phyloP scores from a whole-genome alignment of 2,797 vertebrate genomes.

The Erethizon dorsatum region DNA sequence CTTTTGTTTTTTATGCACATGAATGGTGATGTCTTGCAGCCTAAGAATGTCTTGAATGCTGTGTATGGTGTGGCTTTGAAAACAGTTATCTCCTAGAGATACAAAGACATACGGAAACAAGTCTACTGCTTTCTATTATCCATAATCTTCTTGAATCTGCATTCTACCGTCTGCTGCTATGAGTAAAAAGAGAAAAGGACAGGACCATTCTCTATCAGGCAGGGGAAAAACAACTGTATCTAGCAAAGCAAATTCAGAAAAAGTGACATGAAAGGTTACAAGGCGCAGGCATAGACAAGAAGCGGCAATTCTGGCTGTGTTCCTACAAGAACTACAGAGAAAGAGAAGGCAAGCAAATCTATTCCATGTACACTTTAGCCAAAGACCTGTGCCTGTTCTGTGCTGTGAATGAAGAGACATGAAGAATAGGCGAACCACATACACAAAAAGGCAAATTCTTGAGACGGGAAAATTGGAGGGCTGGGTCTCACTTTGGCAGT shows the following conservation, averaged over 20 bases:
- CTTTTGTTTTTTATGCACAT: background rate
- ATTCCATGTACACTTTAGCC: too few relatives aligned
- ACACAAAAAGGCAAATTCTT: background rate
- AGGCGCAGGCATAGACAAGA: slow-evolving; percentile 5
- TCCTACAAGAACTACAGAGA: background rate
- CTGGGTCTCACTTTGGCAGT: background rate
- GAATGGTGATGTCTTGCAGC: background rate
- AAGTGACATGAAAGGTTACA: slow-evolving; percentile 39
- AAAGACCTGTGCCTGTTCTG: background rate
- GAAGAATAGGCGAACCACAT: background rate
- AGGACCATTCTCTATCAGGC: background rate
- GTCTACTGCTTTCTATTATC: background rate
- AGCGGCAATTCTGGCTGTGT: background rate
- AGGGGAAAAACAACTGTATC: background rate
- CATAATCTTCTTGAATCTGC: background rate
- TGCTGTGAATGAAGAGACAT: background rate
- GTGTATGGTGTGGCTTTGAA: background rate
- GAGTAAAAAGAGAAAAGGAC: background rate
- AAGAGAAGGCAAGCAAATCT: background rate
- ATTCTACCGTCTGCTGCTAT: background rate
- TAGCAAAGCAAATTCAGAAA: slow-evolving; percentile 18
- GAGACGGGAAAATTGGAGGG: background rate
- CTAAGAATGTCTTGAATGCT: background rate
- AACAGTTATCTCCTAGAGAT: slow-evolving; percentile 29
- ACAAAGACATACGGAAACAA: background rate